Evolutionary conservation across 2,113 vertebrate species (phyloP), one percentile per base, ranked within the genome.

Genomic region (Pheucticus melanocephalus): DNA sequence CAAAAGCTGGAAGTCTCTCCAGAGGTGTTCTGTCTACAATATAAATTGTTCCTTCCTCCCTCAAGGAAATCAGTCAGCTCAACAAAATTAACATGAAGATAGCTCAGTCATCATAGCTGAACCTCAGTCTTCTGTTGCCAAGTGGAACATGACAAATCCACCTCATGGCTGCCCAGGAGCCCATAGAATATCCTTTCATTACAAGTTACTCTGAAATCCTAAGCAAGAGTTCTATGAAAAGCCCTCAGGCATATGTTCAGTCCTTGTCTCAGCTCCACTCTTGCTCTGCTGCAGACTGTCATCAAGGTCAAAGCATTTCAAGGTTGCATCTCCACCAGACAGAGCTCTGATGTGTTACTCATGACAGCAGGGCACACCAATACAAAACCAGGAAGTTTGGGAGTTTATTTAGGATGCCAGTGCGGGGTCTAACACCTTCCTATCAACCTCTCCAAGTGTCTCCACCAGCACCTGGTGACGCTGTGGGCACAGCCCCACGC

Each of bases 401-500:
- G 50, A 82, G 33, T 10, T 77, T 2, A 69, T 12, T 81, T 2
- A 65, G 61, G 57, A 71, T 21, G 44, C 6, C 45, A 12, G 2
- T 0, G 12, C 4, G 4, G 24, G 13, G 27, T 42, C 54, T 56
- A n/a, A 56, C 31, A n/a, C 20, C 22, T 31, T 82, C 10, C 53
- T 57, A 12, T 0, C 7, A 27, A 22, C 50, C 61, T 24, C n/a
- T 60, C 31, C 35, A 61, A 30, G 8, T 1, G 5, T 31, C 15
- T 57, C 54, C 59, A 76, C 20, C 65, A 50, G 35, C 0, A 50
- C 7, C 23, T 40, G 45, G 44, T 30, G 47, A 23, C 45, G 30
- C 2, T 0, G 5, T 0, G 2, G 79, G 6, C 17, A 24, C 5
- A 0, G 4, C 54, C 31, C 9, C 2, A 33, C 11, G 24, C 14